phyloP scores from a whole-genome alignment of 1,140 invertebrate genomes.

The Proales similis region DNA sequence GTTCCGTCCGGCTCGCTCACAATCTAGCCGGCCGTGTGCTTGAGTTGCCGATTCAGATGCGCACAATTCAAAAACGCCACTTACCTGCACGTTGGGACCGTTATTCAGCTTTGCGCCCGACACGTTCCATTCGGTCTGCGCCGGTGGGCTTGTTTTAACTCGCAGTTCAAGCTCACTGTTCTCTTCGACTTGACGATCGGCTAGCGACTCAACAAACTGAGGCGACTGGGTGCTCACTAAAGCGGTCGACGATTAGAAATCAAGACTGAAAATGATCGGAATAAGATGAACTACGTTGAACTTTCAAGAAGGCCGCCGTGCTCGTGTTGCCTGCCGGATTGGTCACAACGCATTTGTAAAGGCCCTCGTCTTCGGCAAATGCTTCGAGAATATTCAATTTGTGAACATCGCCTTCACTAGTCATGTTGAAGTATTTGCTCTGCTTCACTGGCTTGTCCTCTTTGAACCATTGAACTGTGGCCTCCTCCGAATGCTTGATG shows the following conservation, averaged over 20 bases:
- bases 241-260: constrained; percentile 4
- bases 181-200: constrained; percentile 16
- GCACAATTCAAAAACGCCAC: no score
- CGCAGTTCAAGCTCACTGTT: no score
- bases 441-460: constrained; percentile 30
- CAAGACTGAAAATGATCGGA: neutral
- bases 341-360: constrained; percentile 17
- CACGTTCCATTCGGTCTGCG: no score
- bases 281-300: constrained; percentile 10
- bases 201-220: constrained; percentile 14
- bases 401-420: constrained; percentile 10
- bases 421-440: constrained; percentile 36
- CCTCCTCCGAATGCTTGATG: constrained; percentile 27
- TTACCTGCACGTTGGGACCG: no score
- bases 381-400: constrained; percentile 32
- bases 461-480: constrained; percentile 30
- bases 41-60: no score
- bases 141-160: no score
- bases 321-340: constrained; percentile 32
- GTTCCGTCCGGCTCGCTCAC: no score
- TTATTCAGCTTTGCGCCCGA: no score
- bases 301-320: constrained; percentile 6
- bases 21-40: no score
- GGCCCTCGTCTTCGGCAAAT: constrained; percentile 36
- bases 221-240: constrained; percentile 15